Percentiles rank a stretch among this genome's conserved stretches.
Conservation (phyloP, 2,797 vertebrate species). For the Phataginus tetradactyla region DNA sequence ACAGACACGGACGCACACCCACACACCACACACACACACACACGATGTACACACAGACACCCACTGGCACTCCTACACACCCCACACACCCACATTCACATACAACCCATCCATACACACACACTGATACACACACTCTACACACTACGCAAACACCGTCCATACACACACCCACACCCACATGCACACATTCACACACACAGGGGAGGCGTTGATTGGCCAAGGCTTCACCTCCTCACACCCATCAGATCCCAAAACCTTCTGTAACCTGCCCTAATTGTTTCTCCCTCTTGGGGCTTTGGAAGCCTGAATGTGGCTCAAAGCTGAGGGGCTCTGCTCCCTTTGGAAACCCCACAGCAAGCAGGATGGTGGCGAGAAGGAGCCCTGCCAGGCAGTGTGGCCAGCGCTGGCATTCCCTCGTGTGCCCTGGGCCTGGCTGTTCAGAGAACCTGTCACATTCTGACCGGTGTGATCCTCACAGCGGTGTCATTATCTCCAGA, state of each 20-base stretch:
- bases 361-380: accelerated
- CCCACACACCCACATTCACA: neutral
- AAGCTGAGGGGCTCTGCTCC: neutral
- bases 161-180: no score
- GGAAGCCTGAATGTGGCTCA: neutral
- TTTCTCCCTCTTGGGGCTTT: neutral
- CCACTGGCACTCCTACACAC: neutral
- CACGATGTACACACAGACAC: neutral
- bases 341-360: neutral
- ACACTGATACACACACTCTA: neutral
- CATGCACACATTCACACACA: neutral
- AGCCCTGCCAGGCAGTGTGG: no score
- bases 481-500: no score
- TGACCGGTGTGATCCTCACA: no score
- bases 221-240: neutral
- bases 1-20: neutral
- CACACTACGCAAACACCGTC: neutral
- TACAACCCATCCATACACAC: neutral
- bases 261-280: neutral
- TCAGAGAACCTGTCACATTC: neutral
- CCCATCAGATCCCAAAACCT: neutral
- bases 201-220: neutral
- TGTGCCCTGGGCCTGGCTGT: no score
- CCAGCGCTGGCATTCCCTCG: neutral
- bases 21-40: no score